Evolutionary conservation across 2,113 vertebrate genomes (phyloP), one percentile per base, ranked within the genome.

Genomic region (Platichthys flesus): DNA sequence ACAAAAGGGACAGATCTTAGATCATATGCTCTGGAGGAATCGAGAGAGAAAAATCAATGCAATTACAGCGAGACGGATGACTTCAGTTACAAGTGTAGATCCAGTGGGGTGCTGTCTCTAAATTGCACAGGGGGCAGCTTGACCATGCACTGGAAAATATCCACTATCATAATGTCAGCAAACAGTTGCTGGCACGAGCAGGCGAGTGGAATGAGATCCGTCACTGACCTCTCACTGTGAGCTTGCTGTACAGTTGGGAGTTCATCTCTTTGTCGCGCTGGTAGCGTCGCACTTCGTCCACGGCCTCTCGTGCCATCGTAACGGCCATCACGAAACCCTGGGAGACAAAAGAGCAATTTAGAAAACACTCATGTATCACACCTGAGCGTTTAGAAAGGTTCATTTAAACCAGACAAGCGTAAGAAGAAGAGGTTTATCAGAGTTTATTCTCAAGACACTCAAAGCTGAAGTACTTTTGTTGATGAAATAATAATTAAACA

Each of bases 201-300:
- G 26, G 58, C 37, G 54, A 3, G 63, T 4, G 52, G 55, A 52
- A 14, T 2, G 47, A 54, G 61, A 60, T 64, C 26, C 6, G 31
- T 49, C 56, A 57, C 95, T 93, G 64, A 99, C 98, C 98, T 97
- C 96, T 92, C 76, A 97, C 85, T 76, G 98, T 99, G 76, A 99
- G 96, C 84, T 98, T 99, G 95, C 96, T 96, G 85, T 99, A 99
- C 14, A 98, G 93, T 58, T 98, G 98, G 2, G 97, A 98, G 91
- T 99, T 99, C 96, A 99, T 97, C 85, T 99, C 98, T 88, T 98
- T 98, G 94, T 99, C 98, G 72, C 98, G 94, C 78, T 94, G 95
- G 89, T 94, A 97, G 65, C 98, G 96, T 0, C 98, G 95, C 81
- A 96, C 95, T 87, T 99, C 98, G 72, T 99, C 98, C 85, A 96